Conservation (phyloP, 2,797 vertebrate species). For the Lepus townsendii region DNA sequence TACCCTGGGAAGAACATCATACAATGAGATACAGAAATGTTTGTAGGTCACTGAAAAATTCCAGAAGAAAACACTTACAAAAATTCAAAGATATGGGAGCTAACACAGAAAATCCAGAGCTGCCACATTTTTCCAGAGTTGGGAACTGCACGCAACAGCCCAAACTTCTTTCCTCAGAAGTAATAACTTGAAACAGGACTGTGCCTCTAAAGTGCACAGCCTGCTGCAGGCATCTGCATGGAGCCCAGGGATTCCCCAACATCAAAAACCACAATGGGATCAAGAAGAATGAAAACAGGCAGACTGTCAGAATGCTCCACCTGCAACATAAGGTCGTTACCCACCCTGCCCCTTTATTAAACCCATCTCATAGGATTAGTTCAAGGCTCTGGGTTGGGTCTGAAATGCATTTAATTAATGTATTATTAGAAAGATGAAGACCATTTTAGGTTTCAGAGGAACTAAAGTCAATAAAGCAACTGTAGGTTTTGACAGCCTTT, state of each 20-base stretch:
- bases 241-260: neutral
- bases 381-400: conserved; percentile 7
- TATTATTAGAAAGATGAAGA: conserved; percentile 36
- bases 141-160: neutral
- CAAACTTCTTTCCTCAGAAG: neutral
- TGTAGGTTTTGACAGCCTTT: conserved; percentile 22
- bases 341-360: neutral
- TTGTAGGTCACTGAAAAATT: neutral
- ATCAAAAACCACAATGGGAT: conserved; percentile 49
- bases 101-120: conserved; percentile 4
- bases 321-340: conserved; percentile 26
- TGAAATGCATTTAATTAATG: conserved; percentile 63
- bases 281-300: conserved; percentile 72
- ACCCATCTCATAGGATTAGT: neutral
- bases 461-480: neutral
- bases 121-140: neutral
- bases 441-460: neutral
- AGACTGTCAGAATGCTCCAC: conserved; percentile 53
- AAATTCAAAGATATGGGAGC: neutral
- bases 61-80: neutral
- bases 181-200: neutral
- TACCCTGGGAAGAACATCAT: neutral
- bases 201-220: neutral
- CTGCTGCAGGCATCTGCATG: neutral
- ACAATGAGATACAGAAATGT: conserved; percentile 26